Evolutionary conservation across 2,797 vertebrate genomes (phyloP), one percentile per base, ranked within the genome.

Genomic region (Perodicticus potto): DNA sequence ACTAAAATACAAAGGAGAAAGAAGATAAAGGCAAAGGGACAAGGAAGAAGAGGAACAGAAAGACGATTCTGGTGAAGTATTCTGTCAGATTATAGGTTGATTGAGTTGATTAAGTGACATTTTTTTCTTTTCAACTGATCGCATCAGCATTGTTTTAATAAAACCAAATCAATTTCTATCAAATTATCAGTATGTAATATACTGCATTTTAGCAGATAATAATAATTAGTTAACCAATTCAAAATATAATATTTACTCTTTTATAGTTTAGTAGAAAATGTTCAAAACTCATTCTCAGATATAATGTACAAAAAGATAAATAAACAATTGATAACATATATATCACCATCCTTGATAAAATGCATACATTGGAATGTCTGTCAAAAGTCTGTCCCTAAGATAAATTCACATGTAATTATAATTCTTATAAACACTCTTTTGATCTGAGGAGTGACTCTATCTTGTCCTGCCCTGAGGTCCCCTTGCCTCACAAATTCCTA

Each of bases 381-480:
- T 88, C 37, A 87, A 85, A 80, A 37, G 25, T 37, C 13, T 59
- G 3, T 17, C 1, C n/a, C 57, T 40, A 29, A 20, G 22, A 20
- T 72, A 95, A 95, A 78, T 7, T 84, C 86, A 86, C 67, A 90
- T 45, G 7, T 37, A 89, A 83, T 34, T 78, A 22, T 23, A 37
- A 29, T 78, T 72, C n/a, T 83, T 88, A 77, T 2, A 77, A 91
- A 49, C 19, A 94, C 7, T 77, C 13, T 43, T 45, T 70, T 70
- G 10, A 59, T 73, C 23, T 55, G 10, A 43, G 13, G 7, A 55
- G 27, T 63, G 19, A 12, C 5, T 63, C 65, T 55, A 59, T 67
- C 11, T 29, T 65, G 19, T 59, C 45, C 27, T 72, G 4, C n/a
- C 49, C 63, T 45, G 63, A 25, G 55, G 4, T 14, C 7, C 2